Base-by-base conservation (phyloP, 2,888 invertebrate genomes). In the Acrobasis repandana region DNA sequence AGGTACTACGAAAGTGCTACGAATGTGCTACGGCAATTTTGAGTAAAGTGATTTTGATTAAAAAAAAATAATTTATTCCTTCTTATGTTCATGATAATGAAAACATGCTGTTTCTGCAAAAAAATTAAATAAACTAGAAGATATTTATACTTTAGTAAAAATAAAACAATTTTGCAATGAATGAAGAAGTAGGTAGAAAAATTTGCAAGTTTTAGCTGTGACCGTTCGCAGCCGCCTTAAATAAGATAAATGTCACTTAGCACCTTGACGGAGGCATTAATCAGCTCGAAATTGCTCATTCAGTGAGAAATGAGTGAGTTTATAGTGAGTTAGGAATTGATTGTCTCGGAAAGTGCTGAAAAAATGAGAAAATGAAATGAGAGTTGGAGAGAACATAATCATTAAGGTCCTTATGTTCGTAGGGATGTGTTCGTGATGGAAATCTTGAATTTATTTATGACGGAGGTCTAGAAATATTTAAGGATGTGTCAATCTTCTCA, bases 221-320 rank as follows among this genome's bases (percentile, higher is more conserved):
- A 20, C 11, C 3, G 11, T 14, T 14, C 11, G 38, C 38, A 38
- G 43, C 14, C 43, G 36, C 34, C 9, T 52, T 58, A 51, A 61
- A 52, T 61, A 52, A 58, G 61, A 61, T 61, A 52, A 61, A 58
- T 61, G 52, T 58, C 52, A 61, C 47, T 61, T 60, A 51, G 43
- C 60, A 49, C 60, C 58, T 60, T 61, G 63, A 60, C 60, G 54
- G 18, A 47, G 51, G 47, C 64, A 65, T 65, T 67, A 66, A 61
- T 66, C 64, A 65, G 52, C 57, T 54, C 66, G 56, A 67, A 66
- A 71, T 69, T 69, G 71, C 70, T 67, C 66, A 64, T 67, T 67
- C 61, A 62, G 43, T 61, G 61, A 66, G 56, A 62, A 65, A 67
- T 69, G 58, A 63, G 61, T 61, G 57, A 63, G 52, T 63, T 63